Evolutionary conservation across 2,797 vertebrate genomes (phyloP).

Genomic region (Mormyrus proboscirostris): DNA sequence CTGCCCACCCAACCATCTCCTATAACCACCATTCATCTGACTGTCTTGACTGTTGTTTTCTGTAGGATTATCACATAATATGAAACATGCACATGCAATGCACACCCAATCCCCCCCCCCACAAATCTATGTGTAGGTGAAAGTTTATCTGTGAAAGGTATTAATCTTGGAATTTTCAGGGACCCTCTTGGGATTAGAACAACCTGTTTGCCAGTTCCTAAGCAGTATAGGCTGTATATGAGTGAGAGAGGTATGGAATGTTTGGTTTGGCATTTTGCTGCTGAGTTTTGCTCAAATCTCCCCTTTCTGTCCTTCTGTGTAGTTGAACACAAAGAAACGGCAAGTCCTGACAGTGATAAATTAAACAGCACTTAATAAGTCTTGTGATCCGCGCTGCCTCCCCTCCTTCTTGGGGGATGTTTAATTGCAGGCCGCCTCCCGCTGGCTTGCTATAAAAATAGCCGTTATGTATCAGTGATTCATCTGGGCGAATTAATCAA

Average conservation of each 20-base stretch:
- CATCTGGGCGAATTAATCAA: constrained; percentile 52
- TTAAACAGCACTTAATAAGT: constrained; percentile 56
- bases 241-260: not conserved
- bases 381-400: constrained; percentile 49
- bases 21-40: not conserved
- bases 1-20: not conserved
- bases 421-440: constrained; percentile 60
- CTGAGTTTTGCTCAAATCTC: not conserved
- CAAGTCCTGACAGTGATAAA: constrained; percentile 61
- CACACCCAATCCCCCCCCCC: not conserved
- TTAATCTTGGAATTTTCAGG: not conserved
- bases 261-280: not conserved
- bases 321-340: constrained; percentile 30
- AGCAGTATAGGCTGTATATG: not conserved
- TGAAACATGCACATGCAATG: not conserved
- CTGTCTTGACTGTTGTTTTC: not conserved
- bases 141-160: not conserved
- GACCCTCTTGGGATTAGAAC: not conserved
- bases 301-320: constrained; percentile 24
- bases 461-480: constrained; percentile 40
- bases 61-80: not conserved
- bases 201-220: not conserved
- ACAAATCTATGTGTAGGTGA: not conserved
- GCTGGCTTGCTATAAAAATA: constrained; percentile 37
- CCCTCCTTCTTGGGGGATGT: constrained; percentile 50